phyloP scores from a whole-genome alignment of 92 coral and sea anemone species.

The Siderastrea radians region DNA sequence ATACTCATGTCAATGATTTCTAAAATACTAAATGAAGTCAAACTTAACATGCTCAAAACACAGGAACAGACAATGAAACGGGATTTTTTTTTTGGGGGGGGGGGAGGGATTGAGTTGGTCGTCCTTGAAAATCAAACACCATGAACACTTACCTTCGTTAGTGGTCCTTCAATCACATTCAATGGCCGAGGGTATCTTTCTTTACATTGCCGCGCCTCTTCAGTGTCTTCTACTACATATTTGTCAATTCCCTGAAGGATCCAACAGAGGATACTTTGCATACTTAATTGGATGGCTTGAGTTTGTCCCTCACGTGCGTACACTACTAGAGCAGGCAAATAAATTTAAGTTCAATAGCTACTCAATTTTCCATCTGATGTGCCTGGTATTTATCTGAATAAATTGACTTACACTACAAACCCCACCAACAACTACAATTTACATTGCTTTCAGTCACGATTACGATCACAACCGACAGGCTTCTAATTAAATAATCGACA shows the following conservation, averaged over 20 bases:
- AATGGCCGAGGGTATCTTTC: slow-evolving; percentile 89
- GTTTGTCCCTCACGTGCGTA: neutral
- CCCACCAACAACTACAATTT: neutral
- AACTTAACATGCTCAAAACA: too few relatives aligned
- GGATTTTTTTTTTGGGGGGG: too few relatives aligned
- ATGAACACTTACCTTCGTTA: slow-evolving; percentile 83
- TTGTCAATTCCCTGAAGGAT: slow-evolving; percentile 91
- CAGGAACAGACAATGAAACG: too few relatives aligned
- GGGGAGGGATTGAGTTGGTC: neutral
- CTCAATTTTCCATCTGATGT: neutral
- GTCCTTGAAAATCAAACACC: neutral
- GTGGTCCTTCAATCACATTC: slow-evolving; percentile 97
- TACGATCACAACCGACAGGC: neutral
- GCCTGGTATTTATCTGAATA: neutral
- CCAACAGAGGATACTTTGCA: slow-evolving; percentile 4
- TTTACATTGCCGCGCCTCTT: slow-evolving; percentile 74
- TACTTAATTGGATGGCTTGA: too few relatives aligned
- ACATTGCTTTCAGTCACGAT: neutral
- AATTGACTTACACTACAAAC: neutral
- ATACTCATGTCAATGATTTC: too few relatives aligned
- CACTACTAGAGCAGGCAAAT: neutral
- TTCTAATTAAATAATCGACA: too few relatives aligned
- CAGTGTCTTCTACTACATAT: slow-evolving; percentile 86
- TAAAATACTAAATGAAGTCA: too few relatives aligned
- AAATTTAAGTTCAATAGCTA: neutral